A percentile compares a stretch with the other conserved stretches of the same genome.
phyloP scores from a whole-genome alignment of 1,140 invertebrate genomes.

The Ceratina japonica region DNA sequence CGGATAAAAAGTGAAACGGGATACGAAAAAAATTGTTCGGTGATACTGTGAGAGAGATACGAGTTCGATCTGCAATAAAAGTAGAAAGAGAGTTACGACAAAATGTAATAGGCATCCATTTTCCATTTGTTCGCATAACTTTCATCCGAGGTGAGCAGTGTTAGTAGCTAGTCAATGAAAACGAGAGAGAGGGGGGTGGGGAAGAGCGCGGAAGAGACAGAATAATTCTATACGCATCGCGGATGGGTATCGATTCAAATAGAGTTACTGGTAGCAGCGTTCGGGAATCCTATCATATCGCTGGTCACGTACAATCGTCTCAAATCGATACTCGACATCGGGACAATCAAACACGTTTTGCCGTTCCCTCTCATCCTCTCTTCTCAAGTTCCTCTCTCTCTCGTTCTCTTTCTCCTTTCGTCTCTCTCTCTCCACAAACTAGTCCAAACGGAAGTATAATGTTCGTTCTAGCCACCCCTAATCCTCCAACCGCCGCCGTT shows the following conservation, averaged over 20 bases:
- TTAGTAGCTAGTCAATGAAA: too few species aligned
- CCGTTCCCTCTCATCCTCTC: slow-evolving; percentile 43
- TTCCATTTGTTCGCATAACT: slow-evolving; percentile 4
- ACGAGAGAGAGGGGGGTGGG: too few species aligned
- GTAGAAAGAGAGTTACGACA: neutral
- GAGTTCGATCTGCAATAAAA: neutral
- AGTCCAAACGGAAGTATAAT: slow-evolving; percentile 26
- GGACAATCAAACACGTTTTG: slow-evolving; percentile 60
- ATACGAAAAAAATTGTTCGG: neutral
- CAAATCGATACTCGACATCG: slow-evolving; percentile 64
- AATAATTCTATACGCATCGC: slow-evolving; percentile 37
- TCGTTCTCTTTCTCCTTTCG: slow-evolving; percentile 40
- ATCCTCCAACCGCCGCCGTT: neutral
- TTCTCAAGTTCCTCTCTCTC: slow-evolving; percentile 11
- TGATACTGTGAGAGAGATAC: neutral
- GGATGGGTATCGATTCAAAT: slow-evolving; percentile 50
- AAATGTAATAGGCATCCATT: slow-evolving; percentile 12
- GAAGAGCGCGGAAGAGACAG: neutral
- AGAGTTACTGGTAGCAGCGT: slow-evolving; percentile 46
- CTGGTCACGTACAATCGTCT: slow-evolving; percentile 53
- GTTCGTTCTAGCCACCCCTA: neutral
- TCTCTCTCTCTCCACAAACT: slow-evolving; percentile 29
- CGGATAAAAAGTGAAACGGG: neutral
- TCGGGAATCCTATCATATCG: slow-evolving; percentile 60
- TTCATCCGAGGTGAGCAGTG: neutral